Conservation (phyloP, 2,888 invertebrate genomes). For the Scaptomyza tumidula region DNA sequence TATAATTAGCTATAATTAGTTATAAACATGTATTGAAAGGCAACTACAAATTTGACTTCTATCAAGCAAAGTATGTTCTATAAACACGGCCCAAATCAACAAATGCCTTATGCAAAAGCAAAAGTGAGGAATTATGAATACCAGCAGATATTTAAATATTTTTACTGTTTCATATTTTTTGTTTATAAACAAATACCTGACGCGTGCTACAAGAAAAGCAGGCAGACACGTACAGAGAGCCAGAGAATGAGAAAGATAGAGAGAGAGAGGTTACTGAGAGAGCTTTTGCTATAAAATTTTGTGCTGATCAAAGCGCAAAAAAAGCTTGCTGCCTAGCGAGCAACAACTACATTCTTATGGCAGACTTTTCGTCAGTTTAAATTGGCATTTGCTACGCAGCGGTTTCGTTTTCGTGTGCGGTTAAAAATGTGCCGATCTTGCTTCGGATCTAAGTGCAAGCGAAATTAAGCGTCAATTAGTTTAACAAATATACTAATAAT, state of each 20-base stretch:
- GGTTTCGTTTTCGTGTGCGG: conserved; percentile 32
- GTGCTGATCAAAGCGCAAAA: conserved; percentile 24
- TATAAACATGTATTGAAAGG: conserved; percentile 38
- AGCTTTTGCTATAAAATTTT: conserved; percentile 58
- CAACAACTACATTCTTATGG: conserved; percentile 23
- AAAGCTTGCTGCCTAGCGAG: conserved; percentile 1
- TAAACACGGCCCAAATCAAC: neutral
- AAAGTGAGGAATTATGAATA: conserved; percentile 59
- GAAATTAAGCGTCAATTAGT: conserved; percentile 7
- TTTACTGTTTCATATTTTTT: conserved; percentile 59
- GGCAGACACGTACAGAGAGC: conserved; percentile 4
- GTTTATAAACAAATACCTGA: conserved; percentile 70
- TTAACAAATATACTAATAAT: neutral
- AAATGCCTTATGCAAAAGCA: conserved; percentile 51
- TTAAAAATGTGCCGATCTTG: conserved; percentile 23
- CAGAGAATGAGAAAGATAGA: conserved; percentile 4
- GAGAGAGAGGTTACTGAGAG: neutral
- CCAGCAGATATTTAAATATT: conserved; percentile 40
- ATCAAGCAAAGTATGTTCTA: neutral
- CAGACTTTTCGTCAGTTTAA: conserved; percentile 46
- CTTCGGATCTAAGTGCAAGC: conserved; percentile 11
- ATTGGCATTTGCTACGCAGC: conserved; percentile 41
- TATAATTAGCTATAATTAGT: conserved; percentile 56
- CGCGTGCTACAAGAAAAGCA: conserved; percentile 52
- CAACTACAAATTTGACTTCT: conserved; percentile 31